Conservation (phyloP, 2,797 vertebrate species). For the Delichon dasypus region DNA sequence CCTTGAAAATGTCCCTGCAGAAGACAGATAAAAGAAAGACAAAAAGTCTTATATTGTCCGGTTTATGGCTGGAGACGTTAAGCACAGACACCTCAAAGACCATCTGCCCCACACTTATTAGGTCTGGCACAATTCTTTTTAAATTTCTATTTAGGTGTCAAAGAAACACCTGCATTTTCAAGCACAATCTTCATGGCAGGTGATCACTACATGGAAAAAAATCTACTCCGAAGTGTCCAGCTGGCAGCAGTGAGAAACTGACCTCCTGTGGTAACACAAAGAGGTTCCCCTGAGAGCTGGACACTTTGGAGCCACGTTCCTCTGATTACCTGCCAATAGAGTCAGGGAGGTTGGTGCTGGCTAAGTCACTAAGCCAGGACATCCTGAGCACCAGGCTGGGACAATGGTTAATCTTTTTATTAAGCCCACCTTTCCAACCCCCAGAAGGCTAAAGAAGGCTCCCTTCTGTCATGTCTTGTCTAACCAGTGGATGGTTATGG, state of each 20-base stretch:
- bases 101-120: accelerated
- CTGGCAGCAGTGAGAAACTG: not conserved
- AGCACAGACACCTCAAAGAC: not conserved
- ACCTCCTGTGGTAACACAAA: not conserved
- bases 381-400: not conserved
- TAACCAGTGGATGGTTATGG: not conserved
- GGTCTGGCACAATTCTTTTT: accelerated
- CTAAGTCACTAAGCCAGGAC: not conserved
- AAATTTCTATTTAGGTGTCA: not conserved
- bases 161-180: not conserved
- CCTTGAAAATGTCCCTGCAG: not conserved
- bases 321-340: not conserved
- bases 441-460: not conserved
- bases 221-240: not conserved
- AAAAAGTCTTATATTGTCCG: not conserved
- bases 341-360: not conserved
- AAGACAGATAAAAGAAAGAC: not conserved
- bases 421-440: not conserved
- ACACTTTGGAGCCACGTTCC: accelerated
- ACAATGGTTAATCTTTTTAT: not conserved
- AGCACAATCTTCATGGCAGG: not conserved
- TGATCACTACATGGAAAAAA: not conserved
- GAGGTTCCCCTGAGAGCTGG: not conserved
- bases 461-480: not conserved
- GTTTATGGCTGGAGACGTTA: not conserved